Conservation (phyloP, 2,888 invertebrate species). For the Dugesia japonica region DNA sequence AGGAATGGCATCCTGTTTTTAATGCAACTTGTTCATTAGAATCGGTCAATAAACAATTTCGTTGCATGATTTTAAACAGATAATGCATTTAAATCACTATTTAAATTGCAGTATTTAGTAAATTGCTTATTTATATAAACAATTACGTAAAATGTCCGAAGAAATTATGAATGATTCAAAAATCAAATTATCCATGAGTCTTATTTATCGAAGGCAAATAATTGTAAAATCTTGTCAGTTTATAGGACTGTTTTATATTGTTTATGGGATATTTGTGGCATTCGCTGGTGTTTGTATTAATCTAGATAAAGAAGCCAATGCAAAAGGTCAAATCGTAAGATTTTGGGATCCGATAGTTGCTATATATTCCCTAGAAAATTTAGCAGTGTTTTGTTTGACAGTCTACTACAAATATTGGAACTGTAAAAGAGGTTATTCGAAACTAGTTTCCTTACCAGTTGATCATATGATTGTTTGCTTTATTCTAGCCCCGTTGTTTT, state of each 20-base stretch:
- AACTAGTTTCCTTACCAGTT: neutral
- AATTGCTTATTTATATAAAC: too few relatives aligned
- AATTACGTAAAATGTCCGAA: neutral
- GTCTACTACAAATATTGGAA: neutral
- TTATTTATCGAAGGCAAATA: neutral
- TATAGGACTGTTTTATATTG: neutral
- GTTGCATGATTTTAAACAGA: too few relatives aligned
- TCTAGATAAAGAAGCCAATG: neutral
- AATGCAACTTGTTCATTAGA: too few relatives aligned
- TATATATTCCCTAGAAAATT: neutral
- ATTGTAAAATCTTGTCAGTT: neutral
- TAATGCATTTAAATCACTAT: too few relatives aligned
- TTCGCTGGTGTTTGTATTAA: neutral
- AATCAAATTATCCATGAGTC: neutral
- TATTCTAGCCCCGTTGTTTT: neutral
- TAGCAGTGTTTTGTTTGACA: neutral
- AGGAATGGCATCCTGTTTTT: too few relatives aligned
- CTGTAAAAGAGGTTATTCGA: neutral
- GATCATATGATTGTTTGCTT: constrained; percentile 7
- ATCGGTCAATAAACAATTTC: too few relatives aligned
- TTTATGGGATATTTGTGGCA: constrained; percentile 6
- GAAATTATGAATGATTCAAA: neutral
- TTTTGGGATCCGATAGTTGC: neutral
- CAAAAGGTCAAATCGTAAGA: neutral
- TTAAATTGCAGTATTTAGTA: too few relatives aligned